Percentiles rank a stretch among this genome's conserved stretches.
These are phyloP conservation scores for Limnothrissa miodon DNA, from an alignment of 2,113 vertebrate species.

Conservation along the genomic window DNA sequence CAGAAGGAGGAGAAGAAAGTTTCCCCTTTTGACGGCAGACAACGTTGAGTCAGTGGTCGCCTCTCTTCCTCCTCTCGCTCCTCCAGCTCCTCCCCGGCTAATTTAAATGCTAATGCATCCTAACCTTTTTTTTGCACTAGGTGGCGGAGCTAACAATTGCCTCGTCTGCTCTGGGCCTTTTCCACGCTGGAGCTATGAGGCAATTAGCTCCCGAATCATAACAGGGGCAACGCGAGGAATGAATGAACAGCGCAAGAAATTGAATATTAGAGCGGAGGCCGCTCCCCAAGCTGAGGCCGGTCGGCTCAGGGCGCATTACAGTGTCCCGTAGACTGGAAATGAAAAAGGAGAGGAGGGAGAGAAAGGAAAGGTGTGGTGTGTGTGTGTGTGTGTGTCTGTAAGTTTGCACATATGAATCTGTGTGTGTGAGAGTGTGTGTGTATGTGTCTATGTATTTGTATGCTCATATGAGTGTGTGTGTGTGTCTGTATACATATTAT, in stretches of 20 bases:
- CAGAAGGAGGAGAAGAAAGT: neutral
- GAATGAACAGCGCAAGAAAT: neutral
- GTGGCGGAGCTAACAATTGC: constrained; percentile 38
- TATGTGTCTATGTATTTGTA: too few species aligned
- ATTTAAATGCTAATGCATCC: constrained; percentile 48
- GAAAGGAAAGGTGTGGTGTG: neutral
- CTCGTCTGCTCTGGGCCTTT: constrained; percentile 8
- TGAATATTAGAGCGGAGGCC: neutral
- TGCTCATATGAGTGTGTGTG: too few species aligned
- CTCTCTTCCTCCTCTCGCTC: neutral
- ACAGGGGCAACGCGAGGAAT: neutral
- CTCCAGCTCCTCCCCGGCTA: constrained; percentile 34
- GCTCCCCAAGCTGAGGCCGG: neutral
- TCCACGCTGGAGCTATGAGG: constrained; percentile 18
- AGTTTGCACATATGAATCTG: too few species aligned
- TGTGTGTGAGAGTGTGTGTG: too few species aligned
- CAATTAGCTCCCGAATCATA: constrained; percentile 37
- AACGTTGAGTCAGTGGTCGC: neutral
- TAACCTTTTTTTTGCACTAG: constrained; percentile 37
- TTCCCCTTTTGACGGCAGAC: neutral
- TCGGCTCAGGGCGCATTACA: neutral
- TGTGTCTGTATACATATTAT: too few species aligned
- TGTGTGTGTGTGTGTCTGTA: too few species aligned
- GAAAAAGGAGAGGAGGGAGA: neutral
- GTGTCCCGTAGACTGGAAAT: neutral